A percentile compares a stretch with the other conserved stretches of the same genome.
These are phyloP conservation scores for Drosophila dunni DNA, from an alignment of 1,140 invertebrate species.

Conservation along the genomic window DNA sequence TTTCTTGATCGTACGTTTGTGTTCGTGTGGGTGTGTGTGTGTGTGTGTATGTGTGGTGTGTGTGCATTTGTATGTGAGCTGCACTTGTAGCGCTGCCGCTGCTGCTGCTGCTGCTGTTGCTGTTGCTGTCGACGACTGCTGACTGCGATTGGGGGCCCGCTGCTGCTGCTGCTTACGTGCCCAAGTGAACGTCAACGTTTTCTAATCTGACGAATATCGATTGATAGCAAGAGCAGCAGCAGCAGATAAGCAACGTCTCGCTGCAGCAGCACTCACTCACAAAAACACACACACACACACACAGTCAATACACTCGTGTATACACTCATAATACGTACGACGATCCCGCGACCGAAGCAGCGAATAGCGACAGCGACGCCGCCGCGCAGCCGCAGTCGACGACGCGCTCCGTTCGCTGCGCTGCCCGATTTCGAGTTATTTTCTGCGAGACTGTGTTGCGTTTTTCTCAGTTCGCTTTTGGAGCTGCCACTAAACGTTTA, in stretches of 20 bases:
- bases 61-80: conserved; percentile 50
- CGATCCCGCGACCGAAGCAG: conserved; percentile 38
- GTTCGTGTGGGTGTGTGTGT: conserved; percentile 14
- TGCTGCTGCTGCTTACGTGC: conserved; percentile 71
- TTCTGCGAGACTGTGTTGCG: conserved; percentile 68
- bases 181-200: conserved; percentile 76
- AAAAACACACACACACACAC: conserved; percentile 31
- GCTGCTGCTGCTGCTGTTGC: conserved; percentile 36
- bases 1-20: conserved; percentile 62
- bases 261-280: conserved; percentile 26
- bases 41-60: conserved; percentile 1
- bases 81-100: conserved; percentile 74
- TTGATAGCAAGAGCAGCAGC: conserved; percentile 60
- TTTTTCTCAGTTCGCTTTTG: conserved; percentile 71
- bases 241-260: conserved; percentile 47
- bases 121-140: neutral
- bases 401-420: conserved; percentile 15
- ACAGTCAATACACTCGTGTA: neutral
- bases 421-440: conserved; percentile 62
- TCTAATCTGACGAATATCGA: conserved; percentile 79
- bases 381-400: conserved; percentile 58
- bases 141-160: conserved; percentile 20
- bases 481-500: conserved; percentile 56
- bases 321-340: neutral
- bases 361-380: conserved; percentile 43